Conservation (phyloP, 2,888 invertebrate genomes). For the Trachelus troglodyta region DNA sequence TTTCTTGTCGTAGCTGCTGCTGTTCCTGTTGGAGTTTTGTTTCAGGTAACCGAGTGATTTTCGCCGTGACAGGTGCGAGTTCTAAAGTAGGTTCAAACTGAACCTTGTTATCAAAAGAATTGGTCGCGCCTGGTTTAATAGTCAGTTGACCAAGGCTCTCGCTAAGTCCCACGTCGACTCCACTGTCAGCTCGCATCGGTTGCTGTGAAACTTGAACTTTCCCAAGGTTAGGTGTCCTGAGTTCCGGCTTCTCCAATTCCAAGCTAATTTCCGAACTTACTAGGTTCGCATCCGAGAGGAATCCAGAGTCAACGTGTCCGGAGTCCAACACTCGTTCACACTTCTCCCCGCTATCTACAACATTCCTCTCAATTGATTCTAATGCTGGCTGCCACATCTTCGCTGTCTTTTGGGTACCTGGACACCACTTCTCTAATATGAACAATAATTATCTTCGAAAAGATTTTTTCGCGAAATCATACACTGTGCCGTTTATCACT, state of each 20-base stretch:
- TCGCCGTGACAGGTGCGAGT: constrained; percentile 36
- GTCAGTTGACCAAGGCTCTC: constrained; percentile 74
- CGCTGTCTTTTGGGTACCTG: neutral
- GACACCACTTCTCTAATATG: neutral
- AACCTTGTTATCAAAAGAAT: constrained; percentile 44
- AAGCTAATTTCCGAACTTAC: constrained; percentile 36
- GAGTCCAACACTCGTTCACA: constrained; percentile 32
- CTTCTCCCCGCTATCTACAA: constrained; percentile 38
- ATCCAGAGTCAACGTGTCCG: constrained; percentile 55
- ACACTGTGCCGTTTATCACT: too few species aligned
- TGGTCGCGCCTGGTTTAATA: constrained; percentile 64
- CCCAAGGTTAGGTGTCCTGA: neutral
- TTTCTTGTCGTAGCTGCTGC: constrained; percentile 27
- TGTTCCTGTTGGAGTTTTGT: constrained; percentile 3
- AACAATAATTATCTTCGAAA: neutral
- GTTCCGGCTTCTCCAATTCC: neutral
- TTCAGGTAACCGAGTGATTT: constrained; percentile 11
- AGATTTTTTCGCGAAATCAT: too few species aligned
- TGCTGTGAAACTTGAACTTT: constrained; percentile 19
- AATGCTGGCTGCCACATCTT: constrained; percentile 37
- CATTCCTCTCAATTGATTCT: constrained; percentile 34
- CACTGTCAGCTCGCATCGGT: constrained; percentile 75
- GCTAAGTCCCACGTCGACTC: constrained; percentile 72
- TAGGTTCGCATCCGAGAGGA: constrained; percentile 49
- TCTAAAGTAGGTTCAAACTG: constrained; percentile 43